These are phyloP conservation scores for Hydroisotoma schaefferi DNA, from an alignment of 2,888 invertebrate genomes.

Conservation along the genomic window DNA sequence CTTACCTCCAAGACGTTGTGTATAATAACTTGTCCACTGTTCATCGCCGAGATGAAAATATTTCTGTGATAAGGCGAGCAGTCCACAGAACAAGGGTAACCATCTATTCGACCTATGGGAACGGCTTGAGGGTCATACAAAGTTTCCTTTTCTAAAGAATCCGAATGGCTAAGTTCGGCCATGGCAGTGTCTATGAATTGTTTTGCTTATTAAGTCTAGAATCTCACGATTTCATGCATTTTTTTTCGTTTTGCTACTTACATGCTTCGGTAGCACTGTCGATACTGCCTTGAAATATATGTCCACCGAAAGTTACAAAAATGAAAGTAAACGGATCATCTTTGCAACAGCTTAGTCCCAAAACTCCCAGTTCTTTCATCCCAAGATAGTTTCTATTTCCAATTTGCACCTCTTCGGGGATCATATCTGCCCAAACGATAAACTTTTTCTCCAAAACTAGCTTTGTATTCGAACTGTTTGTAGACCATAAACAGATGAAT, in stretches of 20 bases:
- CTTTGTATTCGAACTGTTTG: slow-evolving; percentile 35
- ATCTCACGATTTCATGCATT: neutral
- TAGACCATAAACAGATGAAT: slow-evolving; percentile 44
- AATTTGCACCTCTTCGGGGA: slow-evolving; percentile 41
- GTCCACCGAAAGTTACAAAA: slow-evolving; percentile 42
- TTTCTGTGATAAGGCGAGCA: slow-evolving; percentile 44
- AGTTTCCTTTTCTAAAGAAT: slow-evolving; percentile 14
- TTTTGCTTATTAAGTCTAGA: neutral
- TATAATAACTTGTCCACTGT: slow-evolving; percentile 30
- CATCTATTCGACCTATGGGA: slow-evolving; percentile 25
- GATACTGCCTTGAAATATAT: slow-evolving; percentile 42
- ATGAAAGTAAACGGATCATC: slow-evolving; percentile 44
- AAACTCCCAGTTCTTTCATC: slow-evolving; percentile 44
- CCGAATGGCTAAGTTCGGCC: slow-evolving; percentile 4
- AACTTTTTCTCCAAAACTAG: slow-evolving; percentile 39
- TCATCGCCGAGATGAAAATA: slow-evolving; percentile 34
- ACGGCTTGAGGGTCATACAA: slow-evolving; percentile 32
- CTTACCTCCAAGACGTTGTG: slow-evolving; percentile 36
- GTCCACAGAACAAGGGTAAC: slow-evolving; percentile 30
- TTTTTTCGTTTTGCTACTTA: slow-evolving; percentile 11
- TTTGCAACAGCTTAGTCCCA: slow-evolving; percentile 33
- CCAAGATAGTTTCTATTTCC: slow-evolving; percentile 34
- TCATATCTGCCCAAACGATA: slow-evolving; percentile 38
- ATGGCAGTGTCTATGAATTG: slow-evolving; percentile 14
- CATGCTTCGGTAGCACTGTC: slow-evolving; percentile 37